Evolutionary conservation across 2,888 invertebrate genomes (phyloP).

Genomic region (Brenthis daphne): DNA sequence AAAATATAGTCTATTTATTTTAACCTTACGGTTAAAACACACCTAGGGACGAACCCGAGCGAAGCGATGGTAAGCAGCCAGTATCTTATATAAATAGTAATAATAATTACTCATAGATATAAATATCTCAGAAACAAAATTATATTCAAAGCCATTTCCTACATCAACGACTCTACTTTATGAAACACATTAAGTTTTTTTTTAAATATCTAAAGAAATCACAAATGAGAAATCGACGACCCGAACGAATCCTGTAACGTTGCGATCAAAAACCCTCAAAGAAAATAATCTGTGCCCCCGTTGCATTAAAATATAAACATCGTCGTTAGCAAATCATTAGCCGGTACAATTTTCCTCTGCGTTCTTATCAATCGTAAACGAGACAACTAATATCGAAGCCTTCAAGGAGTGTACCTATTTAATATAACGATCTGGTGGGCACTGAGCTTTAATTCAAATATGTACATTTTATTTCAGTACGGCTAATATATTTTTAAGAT

Average conservation of each 20-base stretch:
- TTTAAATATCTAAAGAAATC: slow-evolving; percentile 13
- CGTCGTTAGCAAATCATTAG: slow-evolving; percentile 82
- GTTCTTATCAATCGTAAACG: slow-evolving; percentile 65
- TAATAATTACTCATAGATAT: neutral
- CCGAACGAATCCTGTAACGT: slow-evolving; percentile 47
- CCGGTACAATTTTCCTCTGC: slow-evolving; percentile 66
- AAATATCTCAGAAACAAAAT: neutral
- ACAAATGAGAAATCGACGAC: slow-evolving; percentile 39
- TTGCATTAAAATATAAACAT: slow-evolving; percentile 80
- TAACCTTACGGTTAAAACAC: too few species aligned
- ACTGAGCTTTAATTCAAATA: too few species aligned
- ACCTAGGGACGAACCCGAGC: neutral
- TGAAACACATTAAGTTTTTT: slow-evolving; percentile 11
- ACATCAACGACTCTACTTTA: slow-evolving; percentile 4
- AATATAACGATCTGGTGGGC: slow-evolving; percentile 27
- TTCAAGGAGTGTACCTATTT: slow-evolving; percentile 10
- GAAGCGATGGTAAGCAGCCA: neutral
- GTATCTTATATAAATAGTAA: neutral
- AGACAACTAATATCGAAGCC: slow-evolving; percentile 33
- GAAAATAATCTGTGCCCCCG: slow-evolving; percentile 73
- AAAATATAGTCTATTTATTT: too few species aligned
- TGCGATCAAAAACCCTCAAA: slow-evolving; percentile 68
- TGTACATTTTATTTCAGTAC: too few species aligned
- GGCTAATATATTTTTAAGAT: too few species aligned
- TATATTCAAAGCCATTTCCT: neutral